Conservation (phyloP, 2,113 vertebrate genomes). For the Eretmochelys imbricata region DNA sequence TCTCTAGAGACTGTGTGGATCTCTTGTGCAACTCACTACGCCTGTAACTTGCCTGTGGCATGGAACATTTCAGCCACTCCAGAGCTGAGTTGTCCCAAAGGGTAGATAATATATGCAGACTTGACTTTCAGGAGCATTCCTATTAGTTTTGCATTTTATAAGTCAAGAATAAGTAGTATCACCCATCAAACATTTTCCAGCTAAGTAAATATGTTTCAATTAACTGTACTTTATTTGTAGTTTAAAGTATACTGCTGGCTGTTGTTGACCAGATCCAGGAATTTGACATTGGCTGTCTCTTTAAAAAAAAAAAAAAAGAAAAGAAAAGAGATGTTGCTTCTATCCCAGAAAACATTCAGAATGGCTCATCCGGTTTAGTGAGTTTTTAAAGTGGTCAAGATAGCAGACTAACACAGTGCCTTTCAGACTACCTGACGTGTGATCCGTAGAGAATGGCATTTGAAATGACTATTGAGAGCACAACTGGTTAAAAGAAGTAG, state of each 20-base stretch:
- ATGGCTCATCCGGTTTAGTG: conserved; percentile 5
- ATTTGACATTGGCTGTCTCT: not conserved
- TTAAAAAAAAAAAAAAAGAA: not conserved
- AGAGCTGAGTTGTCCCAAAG: not conserved
- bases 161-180: not conserved
- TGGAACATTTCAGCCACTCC: not conserved
- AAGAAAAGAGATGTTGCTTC: conserved; percentile 19
- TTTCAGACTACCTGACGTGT: not conserved
- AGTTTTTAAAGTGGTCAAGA: not conserved
- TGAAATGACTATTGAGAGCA: not conserved
- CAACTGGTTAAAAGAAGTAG: not conserved
- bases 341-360: conserved; percentile 45
- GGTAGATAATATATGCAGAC: not conserved
- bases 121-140: not conserved
- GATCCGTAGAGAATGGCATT: not conserved
- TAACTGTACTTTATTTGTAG: conserved; percentile 4
- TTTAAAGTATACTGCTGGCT: not conserved
- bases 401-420: not conserved
- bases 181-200: not conserved
- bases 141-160: rapidly evolving
- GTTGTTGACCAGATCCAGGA: conserved; percentile 19
- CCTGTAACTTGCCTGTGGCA: not conserved
- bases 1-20: not conserved
- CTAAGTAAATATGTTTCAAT: conserved; percentile 39
- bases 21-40: rapidly evolving